A percentile compares a stretch with the other conserved stretches of the same genome.
These are phyloP conservation scores for Rotaria macrura DNA, from an alignment of 2,888 invertebrate genomes.

Conservation along the genomic window DNA sequence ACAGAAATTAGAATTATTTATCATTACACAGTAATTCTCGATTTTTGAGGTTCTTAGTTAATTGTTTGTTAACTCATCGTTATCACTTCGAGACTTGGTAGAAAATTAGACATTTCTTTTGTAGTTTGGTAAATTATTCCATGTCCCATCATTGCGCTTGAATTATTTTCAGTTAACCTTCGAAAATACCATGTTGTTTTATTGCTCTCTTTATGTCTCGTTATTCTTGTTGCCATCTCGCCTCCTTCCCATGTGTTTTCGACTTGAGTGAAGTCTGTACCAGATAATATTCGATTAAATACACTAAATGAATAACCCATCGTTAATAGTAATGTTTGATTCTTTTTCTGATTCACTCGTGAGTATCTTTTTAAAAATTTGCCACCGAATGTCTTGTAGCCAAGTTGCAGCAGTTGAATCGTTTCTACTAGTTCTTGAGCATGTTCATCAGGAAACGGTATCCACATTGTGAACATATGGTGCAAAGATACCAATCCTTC, in stretches of 20 bases:
- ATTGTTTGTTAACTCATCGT: too few relatives aligned
- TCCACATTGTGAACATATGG: neutral
- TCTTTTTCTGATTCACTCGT: neutral
- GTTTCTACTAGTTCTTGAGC: neutral
- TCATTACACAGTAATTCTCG: too few relatives aligned
- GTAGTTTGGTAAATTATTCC: neutral
- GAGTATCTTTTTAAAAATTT: neutral
- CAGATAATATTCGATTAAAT: neutral
- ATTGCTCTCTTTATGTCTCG: neutral
- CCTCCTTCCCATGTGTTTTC: neutral
- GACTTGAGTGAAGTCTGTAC: neutral
- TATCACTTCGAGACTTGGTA: too few relatives aligned
- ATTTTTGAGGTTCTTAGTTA: too few relatives aligned
- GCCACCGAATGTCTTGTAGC: neutral
- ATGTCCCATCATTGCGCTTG: neutral
- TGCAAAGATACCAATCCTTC: neutral
- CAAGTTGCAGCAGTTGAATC: neutral
- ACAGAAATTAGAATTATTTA: too few relatives aligned
- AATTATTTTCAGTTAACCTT: neutral
- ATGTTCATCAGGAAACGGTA: neutral
- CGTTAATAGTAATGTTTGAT: neutral
- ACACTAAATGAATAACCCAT: neutral
- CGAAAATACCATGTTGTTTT: neutral
- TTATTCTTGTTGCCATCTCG: neutral
- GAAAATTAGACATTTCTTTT: too few relatives aligned